Conservation (phyloP, 1,140 invertebrate species). For the Drosophila orosa region DNA sequence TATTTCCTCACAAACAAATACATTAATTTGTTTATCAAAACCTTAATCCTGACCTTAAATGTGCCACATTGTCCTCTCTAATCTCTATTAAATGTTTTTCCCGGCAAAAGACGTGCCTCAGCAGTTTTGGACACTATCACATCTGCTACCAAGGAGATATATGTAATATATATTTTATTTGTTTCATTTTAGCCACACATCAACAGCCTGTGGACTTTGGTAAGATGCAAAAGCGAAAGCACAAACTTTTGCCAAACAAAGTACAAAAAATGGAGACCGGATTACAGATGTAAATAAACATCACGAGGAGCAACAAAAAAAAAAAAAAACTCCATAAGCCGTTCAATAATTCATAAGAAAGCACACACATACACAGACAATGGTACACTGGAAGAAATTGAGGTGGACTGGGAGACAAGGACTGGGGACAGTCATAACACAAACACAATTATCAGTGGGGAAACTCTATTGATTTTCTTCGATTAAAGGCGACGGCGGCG, state of each 20-base stretch:
- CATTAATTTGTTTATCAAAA: background rate
- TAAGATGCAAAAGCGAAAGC: conserved; percentile 16
- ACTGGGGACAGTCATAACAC: conserved; percentile 28
- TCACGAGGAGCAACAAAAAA: conserved; percentile 1
- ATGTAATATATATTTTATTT: conserved; percentile 1
- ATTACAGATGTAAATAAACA: conserved; percentile 64
- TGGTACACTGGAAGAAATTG: conserved; percentile 19
- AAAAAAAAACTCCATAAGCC: conserved; percentile 51
- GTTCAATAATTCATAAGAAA: conserved; percentile 70
- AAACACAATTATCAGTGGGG: conserved; percentile 49
- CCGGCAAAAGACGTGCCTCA: background rate
- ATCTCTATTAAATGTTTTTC: background rate
- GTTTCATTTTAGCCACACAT: background rate
- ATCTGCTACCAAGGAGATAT: conserved; percentile 1
- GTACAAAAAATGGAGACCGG: conserved; percentile 22
- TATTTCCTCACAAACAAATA: background rate
- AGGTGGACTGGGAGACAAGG: background rate
- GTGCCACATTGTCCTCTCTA: background rate
- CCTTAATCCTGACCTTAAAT: background rate
- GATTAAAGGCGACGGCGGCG: conserved; percentile 15
- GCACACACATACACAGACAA: conserved; percentile 16
- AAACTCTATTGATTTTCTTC: conserved; percentile 74
- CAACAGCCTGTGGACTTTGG: conserved; percentile 9
- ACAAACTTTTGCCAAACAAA: conserved; percentile 28
- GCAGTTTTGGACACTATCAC: background rate